phyloP scores from a whole-genome alignment of 2,113 vertebrate species.

The Siniperca chuatsi region DNA sequence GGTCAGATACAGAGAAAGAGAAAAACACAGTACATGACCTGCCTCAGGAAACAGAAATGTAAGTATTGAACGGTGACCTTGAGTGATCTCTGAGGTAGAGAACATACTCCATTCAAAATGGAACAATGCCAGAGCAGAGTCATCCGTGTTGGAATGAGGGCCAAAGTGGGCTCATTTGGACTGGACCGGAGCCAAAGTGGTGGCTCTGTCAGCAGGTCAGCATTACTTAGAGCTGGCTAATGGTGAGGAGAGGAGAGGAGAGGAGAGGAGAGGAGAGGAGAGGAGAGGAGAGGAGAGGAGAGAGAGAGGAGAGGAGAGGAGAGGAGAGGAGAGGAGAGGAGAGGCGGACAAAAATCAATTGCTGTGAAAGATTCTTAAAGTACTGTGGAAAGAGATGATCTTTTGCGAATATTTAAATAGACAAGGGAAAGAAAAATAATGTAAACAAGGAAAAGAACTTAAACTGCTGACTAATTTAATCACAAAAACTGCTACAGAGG shows the following conservation, averaged over 20 bases:
- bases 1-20: constrained; percentile 9
- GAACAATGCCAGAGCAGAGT: constrained; percentile 30
- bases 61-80: constrained; percentile 53
- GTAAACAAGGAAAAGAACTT: neutral
- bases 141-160: constrained; percentile 7
- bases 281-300: constrained; percentile 1
- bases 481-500: neutral
- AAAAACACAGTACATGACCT: constrained; percentile 3
- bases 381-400: neutral
- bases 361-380: neutral
- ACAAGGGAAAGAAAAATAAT: neutral
- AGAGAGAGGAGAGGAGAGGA: neutral
- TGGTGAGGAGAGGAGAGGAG: constrained; percentile 1
- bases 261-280: neutral
- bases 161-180: constrained; percentile 37
- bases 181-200: constrained; percentile 33
- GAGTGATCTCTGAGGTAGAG: constrained; percentile 36
- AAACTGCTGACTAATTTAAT: neutral
- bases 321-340: neutral
- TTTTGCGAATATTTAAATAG: neutral
- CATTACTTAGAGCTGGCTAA: constrained; percentile 36
- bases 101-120: constrained; percentile 41
- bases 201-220: constrained; percentile 48
- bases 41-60: constrained; percentile 40
- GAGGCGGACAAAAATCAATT: neutral